Percentiles rank a stretch among this genome's conserved stretches.
Conservation (phyloP, 1,140 invertebrate genomes). For the Anastatus disparis region DNA sequence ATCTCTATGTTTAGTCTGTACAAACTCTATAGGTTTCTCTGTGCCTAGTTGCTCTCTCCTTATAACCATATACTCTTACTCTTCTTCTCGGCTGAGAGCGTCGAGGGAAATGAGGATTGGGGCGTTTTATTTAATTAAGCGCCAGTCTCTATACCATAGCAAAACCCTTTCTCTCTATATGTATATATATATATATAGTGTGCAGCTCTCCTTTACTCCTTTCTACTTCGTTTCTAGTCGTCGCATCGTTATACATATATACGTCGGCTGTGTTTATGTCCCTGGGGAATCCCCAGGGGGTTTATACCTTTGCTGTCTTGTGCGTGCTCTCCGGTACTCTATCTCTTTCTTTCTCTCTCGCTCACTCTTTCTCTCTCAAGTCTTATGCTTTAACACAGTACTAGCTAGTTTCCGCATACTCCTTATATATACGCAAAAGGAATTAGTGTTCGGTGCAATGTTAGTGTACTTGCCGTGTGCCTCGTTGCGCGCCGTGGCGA, state of each 20-base stretch:
- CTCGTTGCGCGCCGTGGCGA: neutral
- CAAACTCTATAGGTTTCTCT: constrained; percentile 40
- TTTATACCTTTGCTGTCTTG: too few relatives aligned
- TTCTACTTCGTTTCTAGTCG: neutral
- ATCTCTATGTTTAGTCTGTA: constrained; percentile 50
- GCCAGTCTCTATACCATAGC: constrained; percentile 45
- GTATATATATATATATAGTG: too few relatives aligned
- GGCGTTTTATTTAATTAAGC: constrained; percentile 63
- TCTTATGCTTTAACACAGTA: neutral
- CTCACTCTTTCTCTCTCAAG: too few relatives aligned
- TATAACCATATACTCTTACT: neutral
- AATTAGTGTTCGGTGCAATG: constrained; percentile 50
- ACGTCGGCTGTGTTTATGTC: constrained; percentile 54
- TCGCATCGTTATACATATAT: constrained; percentile 3
- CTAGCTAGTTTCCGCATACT: constrained; percentile 13
- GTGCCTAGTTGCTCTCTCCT: neutral
- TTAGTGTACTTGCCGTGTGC: neutral
- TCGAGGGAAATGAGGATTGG: constrained; percentile 52
- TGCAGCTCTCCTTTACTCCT: constrained; percentile 49
- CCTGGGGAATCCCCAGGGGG: constrained; percentile 50
- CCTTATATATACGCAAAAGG: constrained; percentile 35
- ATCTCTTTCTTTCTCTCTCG: too few relatives aligned
- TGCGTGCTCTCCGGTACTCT: too few relatives aligned
- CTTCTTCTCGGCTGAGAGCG: constrained; percentile 40
- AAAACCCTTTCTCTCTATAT: too few relatives aligned